Percentiles rank a stretch among this genome's conserved stretches.
These are phyloP conservation scores for Dinocampus coccinellae DNA, from an alignment of 2,888 invertebrate genomes.

Conservation along the genomic window DNA sequence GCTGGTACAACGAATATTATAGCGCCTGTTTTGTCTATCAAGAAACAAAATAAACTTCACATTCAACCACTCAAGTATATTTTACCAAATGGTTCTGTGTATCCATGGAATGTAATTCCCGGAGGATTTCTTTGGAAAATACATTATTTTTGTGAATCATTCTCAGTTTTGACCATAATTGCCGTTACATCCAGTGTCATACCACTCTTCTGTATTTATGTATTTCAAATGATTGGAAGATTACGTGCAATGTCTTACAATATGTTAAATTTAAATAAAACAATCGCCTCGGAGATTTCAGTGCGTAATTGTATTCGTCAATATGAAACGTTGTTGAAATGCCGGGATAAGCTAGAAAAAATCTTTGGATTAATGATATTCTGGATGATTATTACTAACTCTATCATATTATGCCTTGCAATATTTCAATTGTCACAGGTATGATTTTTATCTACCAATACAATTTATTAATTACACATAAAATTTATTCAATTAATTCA, in stretches of 20 bases:
- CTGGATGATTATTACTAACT: constrained; percentile 33
- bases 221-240: constrained; percentile 40
- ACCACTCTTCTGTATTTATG: constrained; percentile 39
- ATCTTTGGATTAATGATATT: constrained; percentile 41
- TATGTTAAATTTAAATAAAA: constrained; percentile 14
- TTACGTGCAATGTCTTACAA: constrained; percentile 35
- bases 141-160: constrained; percentile 35
- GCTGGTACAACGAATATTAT: constrained; percentile 15
- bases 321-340: constrained; percentile 32
- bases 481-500: background rate
- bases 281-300: constrained; percentile 6
- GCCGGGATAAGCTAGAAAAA: constrained; percentile 31
- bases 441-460: background rate
- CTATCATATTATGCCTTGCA: constrained; percentile 35
- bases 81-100: constrained; percentile 35
- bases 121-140: constrained; percentile 30
- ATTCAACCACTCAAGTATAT: constrained; percentile 35
- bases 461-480: background rate
- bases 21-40: constrained; percentile 30
- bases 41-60: constrained; percentile 15
- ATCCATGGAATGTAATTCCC: constrained; percentile 36
- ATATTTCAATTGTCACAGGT: constrained; percentile 37
- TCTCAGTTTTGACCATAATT: constrained; percentile 19
- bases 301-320: constrained; percentile 31
- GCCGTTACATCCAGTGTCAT: constrained; percentile 24